Conservation (phyloP, 2,113 vertebrate species). For the Danio rerio region DNA sequence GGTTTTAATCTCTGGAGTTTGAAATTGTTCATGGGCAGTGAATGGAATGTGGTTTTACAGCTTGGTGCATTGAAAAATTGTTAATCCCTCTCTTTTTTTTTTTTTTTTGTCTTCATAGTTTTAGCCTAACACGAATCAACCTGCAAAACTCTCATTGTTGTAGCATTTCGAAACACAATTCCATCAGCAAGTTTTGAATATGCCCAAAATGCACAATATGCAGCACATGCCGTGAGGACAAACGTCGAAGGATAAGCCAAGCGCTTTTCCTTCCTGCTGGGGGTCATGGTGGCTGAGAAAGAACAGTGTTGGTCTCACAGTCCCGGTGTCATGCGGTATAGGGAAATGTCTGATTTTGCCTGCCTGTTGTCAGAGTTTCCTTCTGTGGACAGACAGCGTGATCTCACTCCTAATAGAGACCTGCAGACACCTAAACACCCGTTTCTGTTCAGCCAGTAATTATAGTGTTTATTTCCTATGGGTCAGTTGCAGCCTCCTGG, state of each 20-base stretch:
- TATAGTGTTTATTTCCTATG: conserved; percentile 52
- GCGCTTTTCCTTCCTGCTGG: conserved; percentile 17
- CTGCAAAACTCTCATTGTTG: neutral
- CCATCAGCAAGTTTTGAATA: neutral
- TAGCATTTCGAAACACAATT: neutral
- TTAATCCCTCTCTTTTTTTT: neutral
- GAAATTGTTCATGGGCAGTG: neutral
- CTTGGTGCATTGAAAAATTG: neutral
- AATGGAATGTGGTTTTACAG: conserved; percentile 3
- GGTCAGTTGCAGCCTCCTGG: conserved; percentile 52
- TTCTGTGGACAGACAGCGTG: conserved; percentile 65
- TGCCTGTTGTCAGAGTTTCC: conserved; percentile 68
- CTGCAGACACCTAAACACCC: conserved; percentile 76
- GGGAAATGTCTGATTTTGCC: conserved; percentile 69
- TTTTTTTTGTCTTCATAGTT: conserved; percentile 3
- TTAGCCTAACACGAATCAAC: neutral
- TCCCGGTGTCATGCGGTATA: conserved; percentile 68
- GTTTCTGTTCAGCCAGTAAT: conserved; percentile 56
- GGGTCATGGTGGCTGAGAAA: conserved; percentile 64
- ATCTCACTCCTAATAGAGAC: conserved; percentile 72
- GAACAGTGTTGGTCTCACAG: conserved; percentile 57
- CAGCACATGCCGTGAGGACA: conserved; percentile 4
- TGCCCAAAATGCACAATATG: neutral
- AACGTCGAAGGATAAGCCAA: neutral
- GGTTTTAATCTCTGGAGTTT: conserved; percentile 29